phyloP scores from a whole-genome alignment of 2,797 vertebrate genomes.

The Xyrichtys novacula region DNA sequence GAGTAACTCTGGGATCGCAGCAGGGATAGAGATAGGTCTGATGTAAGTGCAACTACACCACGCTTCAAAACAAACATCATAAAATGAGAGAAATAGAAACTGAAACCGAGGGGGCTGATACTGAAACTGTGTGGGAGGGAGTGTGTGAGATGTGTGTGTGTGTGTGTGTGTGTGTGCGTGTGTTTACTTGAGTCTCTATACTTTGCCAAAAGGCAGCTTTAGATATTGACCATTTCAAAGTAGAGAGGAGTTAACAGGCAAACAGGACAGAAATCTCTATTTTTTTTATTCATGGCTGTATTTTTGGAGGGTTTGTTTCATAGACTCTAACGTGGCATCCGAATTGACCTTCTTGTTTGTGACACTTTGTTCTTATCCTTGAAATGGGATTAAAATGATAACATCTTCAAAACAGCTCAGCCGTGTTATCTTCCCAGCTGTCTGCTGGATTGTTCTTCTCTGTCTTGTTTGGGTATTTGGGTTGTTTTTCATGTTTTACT shows the following conservation, averaged over 20 bases:
- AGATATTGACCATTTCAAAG: slow-evolving; percentile 2
- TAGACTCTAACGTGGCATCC: not conserved
- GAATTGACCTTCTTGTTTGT: slow-evolving; percentile 16
- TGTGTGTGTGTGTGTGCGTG: no score
- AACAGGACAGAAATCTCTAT: not conserved
- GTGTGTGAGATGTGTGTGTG: no score
- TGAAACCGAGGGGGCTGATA: slow-evolving; percentile 31
- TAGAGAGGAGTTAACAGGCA: slow-evolving; percentile 6
- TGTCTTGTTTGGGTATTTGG: not conserved
- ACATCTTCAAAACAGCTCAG: slow-evolving; percentile 1
- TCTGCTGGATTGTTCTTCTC: not conserved
- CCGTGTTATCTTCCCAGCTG: not conserved
- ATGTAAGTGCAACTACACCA: not conserved
- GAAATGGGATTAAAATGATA: slow-evolving; percentile 4
- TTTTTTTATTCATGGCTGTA: not conserved
- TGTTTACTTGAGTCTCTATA: no score
- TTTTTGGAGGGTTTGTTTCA: not conserved
- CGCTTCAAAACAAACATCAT: slow-evolving; percentile 15
- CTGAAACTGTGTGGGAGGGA: slow-evolving; percentile 28
- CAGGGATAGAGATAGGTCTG: not conserved
- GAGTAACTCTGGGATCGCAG: slow-evolving; percentile 2
- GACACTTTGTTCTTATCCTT: slow-evolving; percentile 7
- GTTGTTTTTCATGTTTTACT: not conserved
- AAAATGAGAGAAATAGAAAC: slow-evolving; percentile 31
- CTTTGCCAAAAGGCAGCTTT: not conserved